Evolutionary conservation across 1,140 invertebrate genomes (phyloP).

Genomic region (Helicoverpa zea): DNA sequence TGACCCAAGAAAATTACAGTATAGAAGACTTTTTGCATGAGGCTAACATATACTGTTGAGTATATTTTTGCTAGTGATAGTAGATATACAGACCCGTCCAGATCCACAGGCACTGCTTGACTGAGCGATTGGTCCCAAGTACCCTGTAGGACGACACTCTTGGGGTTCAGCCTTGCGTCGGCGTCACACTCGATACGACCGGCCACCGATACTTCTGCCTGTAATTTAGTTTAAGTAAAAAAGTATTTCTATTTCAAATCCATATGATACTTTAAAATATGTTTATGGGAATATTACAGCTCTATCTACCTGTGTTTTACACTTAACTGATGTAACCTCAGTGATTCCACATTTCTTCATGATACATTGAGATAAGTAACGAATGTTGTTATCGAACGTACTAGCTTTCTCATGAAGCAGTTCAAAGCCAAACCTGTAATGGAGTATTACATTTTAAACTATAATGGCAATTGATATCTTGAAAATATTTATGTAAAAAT

Average conservation of each 20-base stretch:
- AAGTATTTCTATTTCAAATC: neutral
- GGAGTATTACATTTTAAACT: neutral
- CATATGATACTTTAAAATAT: neutral
- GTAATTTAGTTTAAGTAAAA: conserved; percentile 49
- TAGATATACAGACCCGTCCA: conserved; percentile 73
- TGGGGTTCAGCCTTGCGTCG: conserved; percentile 90
- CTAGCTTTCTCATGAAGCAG: conserved; percentile 82
- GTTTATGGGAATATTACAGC: conserved; percentile 14
- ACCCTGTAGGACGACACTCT: conserved; percentile 91
- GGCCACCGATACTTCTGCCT: conserved; percentile 86
- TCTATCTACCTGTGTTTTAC: conserved; percentile 81
- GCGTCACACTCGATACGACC: conserved; percentile 93
- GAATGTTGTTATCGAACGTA: conserved; percentile 78
- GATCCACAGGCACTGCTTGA: conserved; percentile 77
- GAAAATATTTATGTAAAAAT: too few species aligned
- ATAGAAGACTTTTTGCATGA: neutral
- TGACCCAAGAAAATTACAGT: neutral
- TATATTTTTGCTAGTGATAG: too few species aligned
- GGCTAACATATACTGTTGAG: neutral
- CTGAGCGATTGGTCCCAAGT: conserved; percentile 86
- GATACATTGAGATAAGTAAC: conserved; percentile 80
- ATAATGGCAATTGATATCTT: too few species aligned
- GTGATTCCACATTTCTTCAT: conserved; percentile 79
- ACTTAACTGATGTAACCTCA: conserved; percentile 74
- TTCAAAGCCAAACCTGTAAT: conserved; percentile 84